These are phyloP conservation scores for Procambarus clarkii DNA, from an alignment of 1,140 invertebrate species.

Conservation along the genomic window DNA sequence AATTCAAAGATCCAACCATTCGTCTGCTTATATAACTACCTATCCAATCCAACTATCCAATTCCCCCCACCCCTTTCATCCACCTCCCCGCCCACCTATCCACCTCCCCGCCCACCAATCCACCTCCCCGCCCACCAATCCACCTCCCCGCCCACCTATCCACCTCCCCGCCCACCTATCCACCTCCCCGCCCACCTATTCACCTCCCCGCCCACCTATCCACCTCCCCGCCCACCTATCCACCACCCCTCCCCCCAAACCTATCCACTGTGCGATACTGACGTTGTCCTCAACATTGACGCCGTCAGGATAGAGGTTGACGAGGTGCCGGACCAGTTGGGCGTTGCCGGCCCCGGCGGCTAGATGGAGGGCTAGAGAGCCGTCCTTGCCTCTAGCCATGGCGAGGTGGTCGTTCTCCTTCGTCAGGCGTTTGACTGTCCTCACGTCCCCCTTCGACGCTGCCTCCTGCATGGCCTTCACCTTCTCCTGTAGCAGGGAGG, in stretches of 20 bases:
- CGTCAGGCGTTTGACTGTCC: neutral
- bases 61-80: no score
- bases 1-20: no score
- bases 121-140: no score
- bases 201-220: no score
- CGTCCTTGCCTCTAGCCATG: neutral
- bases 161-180: no score
- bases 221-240: neutral
- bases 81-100: no score
- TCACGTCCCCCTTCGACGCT: neutral
- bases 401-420: constrained; percentile 17
- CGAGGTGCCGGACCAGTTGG: neutral
- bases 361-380: constrained; percentile 1
- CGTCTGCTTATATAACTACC: no score
- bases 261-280: neutral
- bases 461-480: neutral
- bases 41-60: no score
- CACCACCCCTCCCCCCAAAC: neutral
- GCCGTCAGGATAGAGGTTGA: neutral
- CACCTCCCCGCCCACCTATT: no score
- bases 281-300: neutral
- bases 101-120: no score
- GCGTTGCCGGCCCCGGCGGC: neutral
- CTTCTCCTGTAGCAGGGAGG: constrained; percentile 3
- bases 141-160: no score